Conservation (phyloP, 2,888 invertebrate species). For the Notodonta dromedarius region DNA sequence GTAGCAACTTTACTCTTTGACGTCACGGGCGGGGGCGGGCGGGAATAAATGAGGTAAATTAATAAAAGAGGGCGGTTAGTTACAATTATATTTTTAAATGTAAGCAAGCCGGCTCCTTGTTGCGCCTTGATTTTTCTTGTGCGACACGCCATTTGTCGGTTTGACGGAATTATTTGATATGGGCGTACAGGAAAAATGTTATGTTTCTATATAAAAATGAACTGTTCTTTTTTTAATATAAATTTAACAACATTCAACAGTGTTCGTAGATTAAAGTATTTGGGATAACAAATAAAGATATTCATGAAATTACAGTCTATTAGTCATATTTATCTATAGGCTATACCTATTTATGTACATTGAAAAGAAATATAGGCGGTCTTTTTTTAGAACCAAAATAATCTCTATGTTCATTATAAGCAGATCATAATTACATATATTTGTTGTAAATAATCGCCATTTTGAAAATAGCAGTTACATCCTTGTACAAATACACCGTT, state of each 20-base stretch:
- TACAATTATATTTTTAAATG: slow-evolving; percentile 84
- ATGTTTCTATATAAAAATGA: not conserved
- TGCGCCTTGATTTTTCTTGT: slow-evolving; percentile 79
- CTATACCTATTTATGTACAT: too few relatives aligned
- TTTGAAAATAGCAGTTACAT: slow-evolving; percentile 40
- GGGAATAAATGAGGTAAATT: slow-evolving; percentile 80
- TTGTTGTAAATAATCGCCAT: not conserved
- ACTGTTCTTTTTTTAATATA: not conserved
- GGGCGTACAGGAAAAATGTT: slow-evolving; percentile 38
- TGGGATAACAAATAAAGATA: too few relatives aligned
- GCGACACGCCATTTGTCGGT: slow-evolving; percentile 79
- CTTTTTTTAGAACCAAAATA: too few relatives aligned
- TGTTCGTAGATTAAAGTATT: too few relatives aligned
- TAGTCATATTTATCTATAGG: too few relatives aligned
- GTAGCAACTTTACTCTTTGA: slow-evolving; percentile 58
- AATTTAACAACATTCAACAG: too few relatives aligned
- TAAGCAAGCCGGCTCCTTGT: slow-evolving; percentile 78
- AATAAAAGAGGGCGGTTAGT: slow-evolving; percentile 82
- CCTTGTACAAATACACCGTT: slow-evolving; percentile 48
- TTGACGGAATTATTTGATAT: slow-evolving; percentile 32
- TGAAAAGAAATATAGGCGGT: too few relatives aligned
- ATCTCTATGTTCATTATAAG: too few relatives aligned
- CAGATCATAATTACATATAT: too few relatives aligned
- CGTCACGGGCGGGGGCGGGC: slow-evolving; percentile 46
- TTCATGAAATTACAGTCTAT: too few relatives aligned